A percentile compares a stretch with the other conserved stretches of the same genome.
Conservation (phyloP, 2,888 invertebrate genomes). For the Stegophylla sp. region DNA sequence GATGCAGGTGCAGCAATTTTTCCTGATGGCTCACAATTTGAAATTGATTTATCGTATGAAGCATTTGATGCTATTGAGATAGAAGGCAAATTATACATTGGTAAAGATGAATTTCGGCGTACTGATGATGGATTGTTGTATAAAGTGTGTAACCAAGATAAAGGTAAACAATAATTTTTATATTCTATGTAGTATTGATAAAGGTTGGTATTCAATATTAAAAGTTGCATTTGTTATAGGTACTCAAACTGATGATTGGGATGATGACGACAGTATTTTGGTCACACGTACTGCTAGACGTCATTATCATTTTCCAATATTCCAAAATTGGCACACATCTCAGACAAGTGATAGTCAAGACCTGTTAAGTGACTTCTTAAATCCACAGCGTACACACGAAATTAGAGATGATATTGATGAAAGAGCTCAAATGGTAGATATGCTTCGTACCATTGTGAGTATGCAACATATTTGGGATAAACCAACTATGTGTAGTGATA, state of each 20-base stretch:
- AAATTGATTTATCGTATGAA: slow-evolving; percentile 57
- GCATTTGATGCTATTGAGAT: slow-evolving; percentile 53
- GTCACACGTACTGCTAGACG: slow-evolving; percentile 52
- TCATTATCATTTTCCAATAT: slow-evolving; percentile 55
- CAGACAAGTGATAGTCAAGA: slow-evolving; percentile 42
- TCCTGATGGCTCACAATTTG: slow-evolving; percentile 55
- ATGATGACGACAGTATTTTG: slow-evolving; percentile 31
- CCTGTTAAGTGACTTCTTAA: slow-evolving; percentile 43
- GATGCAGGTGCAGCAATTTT: slow-evolving; percentile 56
- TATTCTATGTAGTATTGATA: not conserved
- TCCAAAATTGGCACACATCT: slow-evolving; percentile 54
- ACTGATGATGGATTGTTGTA: slow-evolving; percentile 56
- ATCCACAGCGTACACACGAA: slow-evolving; percentile 45
- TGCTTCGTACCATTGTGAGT: slow-evolving; percentile 41
- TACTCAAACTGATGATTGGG: slow-evolving; percentile 54
- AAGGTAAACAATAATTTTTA: slow-evolving; percentile 37
- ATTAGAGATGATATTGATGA: slow-evolving; percentile 18
- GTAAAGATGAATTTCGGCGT: slow-evolving; percentile 55
- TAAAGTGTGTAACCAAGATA: slow-evolving; percentile 57
- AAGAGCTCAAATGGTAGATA: slow-evolving; percentile 52
- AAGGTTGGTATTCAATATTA: not conserved
- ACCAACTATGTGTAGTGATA: slow-evolving; percentile 32
- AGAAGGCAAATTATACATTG: slow-evolving; percentile 52
- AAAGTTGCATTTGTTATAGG: slow-evolving; percentile 20
- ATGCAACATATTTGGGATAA: slow-evolving; percentile 57